Base-by-base conservation (phyloP, 2,113 vertebrate species). In the Oostethus manadensis region DNA sequence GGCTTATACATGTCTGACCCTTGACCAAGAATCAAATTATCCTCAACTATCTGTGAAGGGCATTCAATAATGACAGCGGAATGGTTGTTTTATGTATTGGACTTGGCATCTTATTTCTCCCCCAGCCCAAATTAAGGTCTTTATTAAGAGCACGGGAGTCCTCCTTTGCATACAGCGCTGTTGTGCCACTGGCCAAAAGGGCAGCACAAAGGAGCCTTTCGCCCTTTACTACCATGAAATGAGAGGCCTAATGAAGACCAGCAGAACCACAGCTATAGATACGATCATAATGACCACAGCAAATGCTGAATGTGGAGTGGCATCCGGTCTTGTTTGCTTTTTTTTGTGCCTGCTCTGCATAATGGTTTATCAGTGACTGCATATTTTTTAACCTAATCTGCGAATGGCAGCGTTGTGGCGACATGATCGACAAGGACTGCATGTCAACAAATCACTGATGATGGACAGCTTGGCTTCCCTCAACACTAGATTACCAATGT, bases 211-310 rank as follows among this genome's bases (percentile, higher is more conserved):
- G 58, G 44, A 73, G 66, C 68, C 56, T 68, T 63, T 38, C 56
- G 74, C 73, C 73, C 77, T 81, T 78, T 81, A 67, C 63, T 67
- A 73, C 66, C 70, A 70, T 73, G 63, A 76, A 77, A 81, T 74
- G 59, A 81, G 73, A 61, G 65, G 62, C 77, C 68, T 79, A 85
- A 85, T 81, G 71, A 86, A 85, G 76, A 74, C 76, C 78, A 84
- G 76, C 50, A 79, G 66, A 62, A 77, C 58, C 56, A 62, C 21
- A 10, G 53, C 70, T 80, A 84, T 79, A 78, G 76, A 81, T 77
- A 77, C 73, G 66, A 3, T 42, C 55, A 58, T 81, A 80, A 78
- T 81, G 72, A 79, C 66, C 64, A 71, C 47, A 62, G 70, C 57
- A 35, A 16, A 23, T 58, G 51, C 50, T 59, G 64, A 50, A 61